These are phyloP conservation scores for Drosophila atripex DNA, from an alignment of 2,888 invertebrate species.

Conservation along the genomic window DNA sequence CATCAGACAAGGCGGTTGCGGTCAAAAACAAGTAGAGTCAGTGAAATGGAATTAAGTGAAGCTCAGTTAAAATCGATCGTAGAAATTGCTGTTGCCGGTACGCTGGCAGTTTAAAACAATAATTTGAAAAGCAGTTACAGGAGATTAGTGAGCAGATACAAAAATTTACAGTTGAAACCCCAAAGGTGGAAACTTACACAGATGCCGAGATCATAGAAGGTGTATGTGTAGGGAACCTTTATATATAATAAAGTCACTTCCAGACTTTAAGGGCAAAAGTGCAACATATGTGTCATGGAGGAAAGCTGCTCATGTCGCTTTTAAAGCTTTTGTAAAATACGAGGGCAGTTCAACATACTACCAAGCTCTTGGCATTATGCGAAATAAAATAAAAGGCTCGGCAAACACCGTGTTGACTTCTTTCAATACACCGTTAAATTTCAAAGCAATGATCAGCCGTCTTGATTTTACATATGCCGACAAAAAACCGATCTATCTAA, in stretches of 20 bases:
- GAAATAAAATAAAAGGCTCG: conserved; percentile 13
- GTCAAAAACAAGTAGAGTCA: no score
- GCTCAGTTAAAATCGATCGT: no score
- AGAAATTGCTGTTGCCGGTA: no score
- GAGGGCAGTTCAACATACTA: conserved; percentile 3
- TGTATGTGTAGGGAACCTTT: background rate
- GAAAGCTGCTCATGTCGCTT: conserved; percentile 14
- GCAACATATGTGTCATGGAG: conserved; percentile 13
- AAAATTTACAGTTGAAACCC: conserved; percentile 6
- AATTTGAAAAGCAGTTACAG: background rate
- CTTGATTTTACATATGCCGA: no score
- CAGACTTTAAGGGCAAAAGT: conserved; percentile 8
- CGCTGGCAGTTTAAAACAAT: background rate
- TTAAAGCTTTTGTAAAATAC: conserved; percentile 12
- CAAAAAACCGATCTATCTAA: no score
- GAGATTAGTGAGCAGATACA: background rate
- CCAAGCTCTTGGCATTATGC: background rate
- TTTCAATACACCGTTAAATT: conserved; percentile 2
- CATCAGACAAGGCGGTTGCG: no score
- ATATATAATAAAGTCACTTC: conserved; percentile 1
- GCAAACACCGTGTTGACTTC: conserved; percentile 8
- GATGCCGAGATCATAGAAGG: conserved; percentile 3
- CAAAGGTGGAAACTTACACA: conserved; percentile 11
- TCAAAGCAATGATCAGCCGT: conserved; percentile 12
- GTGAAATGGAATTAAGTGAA: no score